Evolutionary conservation across 1,140 invertebrate species (phyloP).

Genomic region (Leptestheria dahalacensis): DNA sequence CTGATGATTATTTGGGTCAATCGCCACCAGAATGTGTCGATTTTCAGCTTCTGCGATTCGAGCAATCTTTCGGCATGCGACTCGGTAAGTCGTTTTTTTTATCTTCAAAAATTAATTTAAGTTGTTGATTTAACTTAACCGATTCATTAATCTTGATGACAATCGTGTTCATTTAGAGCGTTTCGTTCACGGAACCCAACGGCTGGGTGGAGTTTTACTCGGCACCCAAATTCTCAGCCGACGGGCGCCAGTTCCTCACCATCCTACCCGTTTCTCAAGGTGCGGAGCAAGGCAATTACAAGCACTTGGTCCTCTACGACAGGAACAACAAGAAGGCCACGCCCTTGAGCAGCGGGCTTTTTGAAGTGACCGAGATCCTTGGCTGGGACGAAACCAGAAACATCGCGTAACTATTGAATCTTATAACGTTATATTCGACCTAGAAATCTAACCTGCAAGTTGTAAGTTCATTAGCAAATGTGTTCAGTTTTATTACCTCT

Average conservation of each 20-base stretch:
- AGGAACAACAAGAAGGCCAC: constrained; percentile 25
- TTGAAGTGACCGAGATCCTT: constrained; percentile 61
- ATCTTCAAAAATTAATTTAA: too few species aligned
- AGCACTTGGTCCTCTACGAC: constrained; percentile 45
- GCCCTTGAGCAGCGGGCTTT: constrained; percentile 51
- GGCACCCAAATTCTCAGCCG: constrained; percentile 36
- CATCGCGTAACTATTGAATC: constrained; percentile 45
- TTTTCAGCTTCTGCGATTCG: constrained; percentile 34
- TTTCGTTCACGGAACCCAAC: constrained; percentile 27
- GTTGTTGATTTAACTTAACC: too few species aligned
- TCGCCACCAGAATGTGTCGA: constrained; percentile 62
- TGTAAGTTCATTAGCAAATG: neutral
- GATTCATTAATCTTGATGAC: too few species aligned
- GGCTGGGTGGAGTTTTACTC: constrained; percentile 52
- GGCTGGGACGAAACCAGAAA: constrained; percentile 52
- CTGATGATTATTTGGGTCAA: constrained; percentile 69
- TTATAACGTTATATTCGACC: too few species aligned
- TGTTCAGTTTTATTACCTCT: constrained; percentile 9
- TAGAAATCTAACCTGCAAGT: too few species aligned
- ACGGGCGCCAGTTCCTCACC: constrained; percentile 35
- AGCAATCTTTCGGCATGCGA: constrained; percentile 18
- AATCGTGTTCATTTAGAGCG: constrained; percentile 5
- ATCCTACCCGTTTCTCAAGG: constrained; percentile 42
- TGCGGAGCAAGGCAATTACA: constrained; percentile 36
- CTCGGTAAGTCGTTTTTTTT: constrained; percentile 21